Conservation (phyloP, 2,888 invertebrate species). For the Pseudanteris insignis region DNA sequence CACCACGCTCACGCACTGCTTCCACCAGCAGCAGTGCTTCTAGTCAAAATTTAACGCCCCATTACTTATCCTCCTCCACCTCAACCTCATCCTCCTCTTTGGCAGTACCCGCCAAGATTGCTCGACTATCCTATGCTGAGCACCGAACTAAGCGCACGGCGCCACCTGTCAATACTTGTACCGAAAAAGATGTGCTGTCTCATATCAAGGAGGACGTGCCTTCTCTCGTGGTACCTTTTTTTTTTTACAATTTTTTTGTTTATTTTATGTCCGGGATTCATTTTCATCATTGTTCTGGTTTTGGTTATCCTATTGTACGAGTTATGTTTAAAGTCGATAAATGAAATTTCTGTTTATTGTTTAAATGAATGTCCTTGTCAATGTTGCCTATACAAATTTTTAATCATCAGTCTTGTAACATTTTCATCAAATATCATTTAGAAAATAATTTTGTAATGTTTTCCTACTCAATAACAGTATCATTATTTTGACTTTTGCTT, state of each 20-base stretch:
- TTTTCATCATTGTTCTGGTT: neutral
- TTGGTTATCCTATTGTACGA: neutral
- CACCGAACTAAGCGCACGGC: slow-evolving; percentile 5
- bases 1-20: slow-evolving; percentile 39
- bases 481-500: no score
- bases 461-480: no score
- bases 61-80: slow-evolving; percentile 18
- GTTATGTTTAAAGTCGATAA: neutral
- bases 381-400: no score
- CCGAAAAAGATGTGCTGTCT: slow-evolving; percentile 35
- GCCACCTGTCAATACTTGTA: slow-evolving; percentile 18
- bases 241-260: slow-evolving; percentile 33
- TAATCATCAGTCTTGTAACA: no score
- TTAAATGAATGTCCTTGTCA: no score
- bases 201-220: slow-evolving; percentile 48
- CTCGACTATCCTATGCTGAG: slow-evolving; percentile 48
- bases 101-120: slow-evolving; percentile 50
- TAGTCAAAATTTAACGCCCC: slow-evolving; percentile 52
- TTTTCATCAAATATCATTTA: no score
- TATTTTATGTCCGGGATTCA: slow-evolving; percentile 39
- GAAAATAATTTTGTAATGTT: no score
- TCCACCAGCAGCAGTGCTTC: slow-evolving; percentile 25
- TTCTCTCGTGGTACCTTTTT: slow-evolving; percentile 54
- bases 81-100: slow-evolving; percentile 50
- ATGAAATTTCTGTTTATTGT: neutral